Evolutionary conservation across 2,797 vertebrate species (phyloP).

Genomic region (Melanotaenia parkinsoni): DNA sequence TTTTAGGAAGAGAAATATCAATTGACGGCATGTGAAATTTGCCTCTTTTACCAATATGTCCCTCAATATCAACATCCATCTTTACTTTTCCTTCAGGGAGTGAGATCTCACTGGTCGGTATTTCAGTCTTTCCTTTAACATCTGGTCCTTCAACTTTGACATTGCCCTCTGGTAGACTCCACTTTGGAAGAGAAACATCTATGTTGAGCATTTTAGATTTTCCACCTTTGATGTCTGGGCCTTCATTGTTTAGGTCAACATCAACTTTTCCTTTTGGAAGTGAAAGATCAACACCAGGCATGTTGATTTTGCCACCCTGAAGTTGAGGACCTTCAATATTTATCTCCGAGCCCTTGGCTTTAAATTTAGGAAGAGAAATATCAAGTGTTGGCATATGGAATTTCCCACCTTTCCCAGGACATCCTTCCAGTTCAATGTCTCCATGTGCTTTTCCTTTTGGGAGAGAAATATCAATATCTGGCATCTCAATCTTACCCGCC

Average conservation of each 20-base stretch:
- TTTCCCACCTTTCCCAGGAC: constrained; percentile 18
- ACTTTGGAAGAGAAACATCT: constrained; percentile 62
- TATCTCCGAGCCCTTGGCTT: constrained; percentile 37
- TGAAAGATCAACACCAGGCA: constrained; percentile 32
- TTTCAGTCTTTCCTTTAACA: constrained; percentile 17
- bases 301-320: constrained; percentile 44
- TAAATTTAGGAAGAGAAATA: constrained; percentile 52
- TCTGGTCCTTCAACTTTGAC: constrained; percentile 27
- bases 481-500: constrained; percentile 40
- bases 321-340: constrained; percentile 36
- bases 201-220: constrained; percentile 48
- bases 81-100: neutral
- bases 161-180: neutral
- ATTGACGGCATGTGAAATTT: constrained; percentile 60
- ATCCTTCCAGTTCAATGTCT: constrained; percentile 57
- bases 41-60: constrained; percentile 37
- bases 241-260: constrained; percentile 32
- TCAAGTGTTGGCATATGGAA: constrained; percentile 40
- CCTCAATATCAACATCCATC: constrained; percentile 27
- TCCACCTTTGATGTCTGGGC: constrained; percentile 39
- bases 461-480: constrained; percentile 46
- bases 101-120: neutral
- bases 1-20: constrained; percentile 65
- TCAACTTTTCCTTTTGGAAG: constrained; percentile 43
- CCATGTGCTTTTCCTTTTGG: constrained; percentile 60